Base-by-base conservation (phyloP, 2,888 invertebrate genomes). In the Criorhina ranunculi region DNA sequence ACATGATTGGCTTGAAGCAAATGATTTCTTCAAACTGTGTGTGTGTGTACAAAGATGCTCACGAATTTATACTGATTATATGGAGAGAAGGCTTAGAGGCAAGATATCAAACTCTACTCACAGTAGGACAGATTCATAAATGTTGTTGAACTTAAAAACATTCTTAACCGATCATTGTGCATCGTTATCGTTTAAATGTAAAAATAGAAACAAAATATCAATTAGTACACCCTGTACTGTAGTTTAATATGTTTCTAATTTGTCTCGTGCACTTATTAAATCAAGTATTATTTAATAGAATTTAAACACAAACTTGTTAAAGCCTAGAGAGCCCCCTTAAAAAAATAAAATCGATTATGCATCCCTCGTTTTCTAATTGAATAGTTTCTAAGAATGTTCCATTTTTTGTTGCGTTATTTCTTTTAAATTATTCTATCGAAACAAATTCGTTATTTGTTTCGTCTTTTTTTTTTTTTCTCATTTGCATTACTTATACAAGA, bases 1-100 rank as follows among this genome's bases (percentile, higher is more conserved):
- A 35, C 4, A 8, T 44, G 29, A 24, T n/a, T 42, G 29, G 15
- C 19, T 5, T 40, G 29, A 1, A n/a, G 33, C 17, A 42, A 12
- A 4, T 24, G 24, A 44, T 19, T 42, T 53, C 17, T 51, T 72
- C 49, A 37, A 49, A n/a, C n/a, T n/a, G n/a, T n/a, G n/a, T n/a
- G n/a, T n/a, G 40, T 49, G 31, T 70, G 59, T 51, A 57, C 19
- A 69, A 46, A n/a, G 57, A 69, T 69, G 17, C 44, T 55, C 33
- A 9, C 44, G 42, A 40, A 42, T 35, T 62, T 11, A 62, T 29
- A 60, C 9, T 29, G 42, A 29, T 15, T 12, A 12, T 29, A 12
- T 31, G 31, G 29, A 15, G 9, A 29, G 31, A 7, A 9, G 5
- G 24, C n/a, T n/a, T n/a, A 59, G 37, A 29, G 7, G 49, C 49